Evolutionary conservation across 2,113 vertebrate species (phyloP), one percentile per base, ranked within the genome.

Genomic region (Spea bombifrons): DNA sequence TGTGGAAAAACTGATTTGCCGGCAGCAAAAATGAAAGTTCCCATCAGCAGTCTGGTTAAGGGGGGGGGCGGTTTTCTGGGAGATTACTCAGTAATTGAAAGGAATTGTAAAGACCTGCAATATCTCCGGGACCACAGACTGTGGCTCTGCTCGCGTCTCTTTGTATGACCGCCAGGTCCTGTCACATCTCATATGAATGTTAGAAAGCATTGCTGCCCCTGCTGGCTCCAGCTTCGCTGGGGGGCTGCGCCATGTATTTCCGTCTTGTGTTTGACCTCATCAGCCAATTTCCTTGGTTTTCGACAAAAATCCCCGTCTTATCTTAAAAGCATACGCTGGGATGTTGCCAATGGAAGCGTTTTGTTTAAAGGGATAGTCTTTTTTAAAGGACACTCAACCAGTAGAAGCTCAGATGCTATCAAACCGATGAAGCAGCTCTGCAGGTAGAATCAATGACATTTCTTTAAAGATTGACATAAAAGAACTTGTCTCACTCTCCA

Each of bases 191-290:
- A 64, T 46, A 59, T 43, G 30, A 52, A 70, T 70, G 66, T 69
- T 50, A 44, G 17, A 47, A 53, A 48, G 53, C 15, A 16, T 69
- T 70, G 46, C 52, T 66, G 68, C 44, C 59, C 75, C 75, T 46
- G 66, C 75, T 70, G 75, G 75, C 66, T 77, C 75, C 66, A 50
- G 75, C 55, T 48, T 61, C 52, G 52, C 66, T 59, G 45, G 44
- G 44, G 59, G 66, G 67, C 43, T 64, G 44, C n/a, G 44, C 8
- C 61, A 16, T 17, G 45, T 70, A 30, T 57, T 77, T 64, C 61
- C 59, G 75, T 68, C 75, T 57, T 16, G 50, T 68, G 53, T 67
- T 76, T 67, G 46, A 76, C 68, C 66, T 76, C 45, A 52, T 75
- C 64, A 75, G 66, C 59, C 61, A 75, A 75, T 76, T 76, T 75